phyloP scores from a whole-genome alignment of 2,888 invertebrate species.

The Ctenicera cuprea region DNA sequence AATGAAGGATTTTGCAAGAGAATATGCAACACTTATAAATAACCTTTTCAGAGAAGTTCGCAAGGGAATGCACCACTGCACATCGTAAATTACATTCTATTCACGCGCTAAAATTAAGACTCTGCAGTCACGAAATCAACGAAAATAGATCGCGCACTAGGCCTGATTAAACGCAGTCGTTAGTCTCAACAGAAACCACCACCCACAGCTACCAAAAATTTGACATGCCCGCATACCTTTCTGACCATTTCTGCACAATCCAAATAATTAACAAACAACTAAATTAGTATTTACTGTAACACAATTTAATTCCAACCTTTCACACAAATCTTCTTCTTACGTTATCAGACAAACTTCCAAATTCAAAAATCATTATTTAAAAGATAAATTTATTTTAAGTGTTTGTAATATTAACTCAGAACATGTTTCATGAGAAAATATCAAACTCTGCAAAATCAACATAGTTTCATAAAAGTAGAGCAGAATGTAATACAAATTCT shows the following conservation, averaged over 20 bases:
- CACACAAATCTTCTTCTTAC: conserved; percentile 1
- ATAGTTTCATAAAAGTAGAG: too few relatives aligned
- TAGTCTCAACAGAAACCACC: conserved; percentile 17
- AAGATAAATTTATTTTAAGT: too few relatives aligned
- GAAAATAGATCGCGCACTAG: conserved; percentile 37
- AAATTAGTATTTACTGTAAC: too few relatives aligned
- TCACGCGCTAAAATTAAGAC: conserved; percentile 40
- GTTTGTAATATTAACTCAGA: too few relatives aligned
- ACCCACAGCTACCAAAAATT: conserved; percentile 6
- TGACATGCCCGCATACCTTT: neutral
- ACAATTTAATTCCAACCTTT: too few relatives aligned
- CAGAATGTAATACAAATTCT: too few relatives aligned
- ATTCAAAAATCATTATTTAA: too few relatives aligned
- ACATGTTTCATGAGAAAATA: too few relatives aligned
- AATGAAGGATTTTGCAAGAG: conserved; percentile 8
- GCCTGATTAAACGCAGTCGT: conserved; percentile 32
- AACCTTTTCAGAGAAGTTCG: conserved; percentile 37
- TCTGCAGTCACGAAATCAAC: conserved; percentile 40
- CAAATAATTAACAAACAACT: too few relatives aligned
- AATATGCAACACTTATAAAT: conserved; percentile 40
- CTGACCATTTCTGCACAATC: too few relatives aligned
- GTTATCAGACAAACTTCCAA: too few relatives aligned
- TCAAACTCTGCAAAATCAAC: too few relatives aligned
- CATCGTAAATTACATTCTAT: conserved; percentile 43
- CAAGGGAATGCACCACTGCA: conserved; percentile 43